Conservation (phyloP, 2,113 vertebrate species). For the Pagrus major region DNA sequence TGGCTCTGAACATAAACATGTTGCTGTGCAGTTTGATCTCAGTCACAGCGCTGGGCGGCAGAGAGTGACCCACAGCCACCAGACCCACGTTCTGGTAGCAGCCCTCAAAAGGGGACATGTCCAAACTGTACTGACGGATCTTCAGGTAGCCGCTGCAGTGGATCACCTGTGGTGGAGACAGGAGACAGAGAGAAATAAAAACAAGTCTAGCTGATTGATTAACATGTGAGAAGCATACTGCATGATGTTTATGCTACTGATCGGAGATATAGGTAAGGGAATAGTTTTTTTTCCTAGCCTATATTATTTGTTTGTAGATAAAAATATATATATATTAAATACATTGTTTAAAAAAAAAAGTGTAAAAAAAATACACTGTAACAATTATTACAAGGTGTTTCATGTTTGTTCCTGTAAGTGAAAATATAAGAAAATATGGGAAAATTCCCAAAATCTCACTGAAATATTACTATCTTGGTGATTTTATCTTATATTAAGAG, state of each 20-base stretch:
- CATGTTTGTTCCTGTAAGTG: too few species aligned
- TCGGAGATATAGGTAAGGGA: background rate
- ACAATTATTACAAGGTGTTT: too few species aligned
- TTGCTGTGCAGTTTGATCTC: conserved; percentile 99
- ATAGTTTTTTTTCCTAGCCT: too few species aligned
- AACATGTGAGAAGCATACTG: background rate
- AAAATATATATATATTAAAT: background rate
- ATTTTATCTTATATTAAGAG: too few species aligned
- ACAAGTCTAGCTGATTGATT: background rate
- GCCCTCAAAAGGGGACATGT: conserved; percentile 98
- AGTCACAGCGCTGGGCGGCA: conserved; percentile 95
- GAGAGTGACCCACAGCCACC: conserved; percentile 95
- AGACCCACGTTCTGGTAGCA: conserved; percentile 99
- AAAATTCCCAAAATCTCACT: too few species aligned
- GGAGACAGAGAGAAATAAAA: background rate
- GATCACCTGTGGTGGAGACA: conserved; percentile 88
- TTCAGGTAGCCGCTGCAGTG: conserved; percentile 98
- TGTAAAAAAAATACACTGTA: too few species aligned
- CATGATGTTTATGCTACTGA: background rate
- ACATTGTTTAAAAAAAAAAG: too few species aligned
- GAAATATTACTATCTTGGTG: too few species aligned
- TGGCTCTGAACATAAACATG: conserved; percentile 99
- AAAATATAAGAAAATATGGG: too few species aligned
- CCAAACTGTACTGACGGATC: conserved; percentile 97
- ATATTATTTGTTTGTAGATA: background rate